A percentile compares a stretch with the other conserved stretches of the same genome.
Evolutionary conservation across 2,113 vertebrate species (phyloP).

Genomic region (Macroglossus sobrinus): DNA sequence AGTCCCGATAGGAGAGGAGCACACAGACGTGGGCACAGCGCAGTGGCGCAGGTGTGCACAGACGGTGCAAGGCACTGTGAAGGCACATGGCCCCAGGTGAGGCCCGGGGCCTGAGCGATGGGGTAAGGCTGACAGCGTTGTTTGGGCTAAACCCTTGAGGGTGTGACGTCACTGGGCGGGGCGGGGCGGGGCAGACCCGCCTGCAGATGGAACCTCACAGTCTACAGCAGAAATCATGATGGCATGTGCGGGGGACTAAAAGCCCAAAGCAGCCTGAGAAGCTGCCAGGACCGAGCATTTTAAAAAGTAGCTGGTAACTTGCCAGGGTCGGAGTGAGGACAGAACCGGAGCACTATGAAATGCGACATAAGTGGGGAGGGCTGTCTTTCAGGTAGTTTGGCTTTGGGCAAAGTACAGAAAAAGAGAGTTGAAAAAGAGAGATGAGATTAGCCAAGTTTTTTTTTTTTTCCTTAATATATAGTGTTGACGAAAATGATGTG

Average conservation of each 20-base stretch:
- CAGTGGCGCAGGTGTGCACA: background rate
- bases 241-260: background rate
- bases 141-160: background rate
- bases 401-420: background rate
- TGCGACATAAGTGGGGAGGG: background rate
- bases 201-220: background rate
- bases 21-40: background rate
- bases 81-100: background rate
- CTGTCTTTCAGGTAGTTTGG: background rate
- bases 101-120: background rate
- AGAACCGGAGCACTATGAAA: background rate
- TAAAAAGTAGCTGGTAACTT: background rate
- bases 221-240: background rate
- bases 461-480: background rate
- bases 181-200: background rate
- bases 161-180: background rate
- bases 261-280: background rate
- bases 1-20: background rate
- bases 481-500: background rate
- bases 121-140: background rate
- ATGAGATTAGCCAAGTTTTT: background rate
- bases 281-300: background rate
- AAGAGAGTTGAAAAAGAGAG: background rate
- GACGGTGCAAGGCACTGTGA: background rate
- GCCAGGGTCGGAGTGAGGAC: background rate